Evolutionary conservation across 2,797 vertebrate genomes (phyloP).

Genomic region (Lerista edwardsae): DNA sequence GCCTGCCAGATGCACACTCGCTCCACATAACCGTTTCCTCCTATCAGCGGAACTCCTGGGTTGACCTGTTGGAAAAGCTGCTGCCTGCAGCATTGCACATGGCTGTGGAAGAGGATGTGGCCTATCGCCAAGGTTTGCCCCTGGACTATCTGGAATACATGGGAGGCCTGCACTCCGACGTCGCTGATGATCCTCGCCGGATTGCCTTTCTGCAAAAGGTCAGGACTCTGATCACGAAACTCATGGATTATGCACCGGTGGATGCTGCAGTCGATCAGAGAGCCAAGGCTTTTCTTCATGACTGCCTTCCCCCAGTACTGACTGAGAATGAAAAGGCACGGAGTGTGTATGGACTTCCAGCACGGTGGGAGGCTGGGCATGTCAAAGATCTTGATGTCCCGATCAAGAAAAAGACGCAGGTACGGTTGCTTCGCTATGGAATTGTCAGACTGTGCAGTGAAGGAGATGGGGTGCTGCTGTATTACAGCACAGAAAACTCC

Average conservation of each 20-base stretch:
- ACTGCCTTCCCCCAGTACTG: slow-evolving; percentile 90
- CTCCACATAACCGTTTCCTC: slow-evolving; percentile 95
- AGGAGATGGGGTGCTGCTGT: slow-evolving; percentile 84
- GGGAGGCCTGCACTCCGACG: slow-evolving; percentile 91
- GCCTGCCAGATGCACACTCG: slow-evolving; percentile 87
- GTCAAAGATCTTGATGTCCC: slow-evolving; percentile 71
- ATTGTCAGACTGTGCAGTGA: slow-evolving; percentile 90
- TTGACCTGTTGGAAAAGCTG: slow-evolving; percentile 88
- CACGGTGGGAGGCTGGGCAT: slow-evolving; percentile 81
- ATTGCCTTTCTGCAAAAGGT: slow-evolving; percentile 82
- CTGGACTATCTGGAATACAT: slow-evolving; percentile 90
- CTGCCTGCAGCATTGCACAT: slow-evolving; percentile 89
- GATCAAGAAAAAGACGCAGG: slow-evolving; percentile 82
- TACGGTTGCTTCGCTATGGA: slow-evolving; percentile 85
- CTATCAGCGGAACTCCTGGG: slow-evolving; percentile 95
- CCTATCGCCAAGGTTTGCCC: slow-evolving; percentile 90
- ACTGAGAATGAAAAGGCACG: slow-evolving; percentile 81
- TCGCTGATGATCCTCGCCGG: slow-evolving; percentile 83
- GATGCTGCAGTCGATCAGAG: slow-evolving; percentile 96
- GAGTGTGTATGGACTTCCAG: slow-evolving; percentile 87
- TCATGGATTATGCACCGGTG: slow-evolving; percentile 84
- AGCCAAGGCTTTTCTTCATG: slow-evolving; percentile 89
- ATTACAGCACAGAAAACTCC: slow-evolving; percentile 91
- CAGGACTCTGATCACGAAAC: slow-evolving; percentile 83
- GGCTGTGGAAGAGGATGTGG: slow-evolving; percentile 92